Conservation (phyloP, 2,797 vertebrate species). For the Tachyglossus aculeatus region DNA sequence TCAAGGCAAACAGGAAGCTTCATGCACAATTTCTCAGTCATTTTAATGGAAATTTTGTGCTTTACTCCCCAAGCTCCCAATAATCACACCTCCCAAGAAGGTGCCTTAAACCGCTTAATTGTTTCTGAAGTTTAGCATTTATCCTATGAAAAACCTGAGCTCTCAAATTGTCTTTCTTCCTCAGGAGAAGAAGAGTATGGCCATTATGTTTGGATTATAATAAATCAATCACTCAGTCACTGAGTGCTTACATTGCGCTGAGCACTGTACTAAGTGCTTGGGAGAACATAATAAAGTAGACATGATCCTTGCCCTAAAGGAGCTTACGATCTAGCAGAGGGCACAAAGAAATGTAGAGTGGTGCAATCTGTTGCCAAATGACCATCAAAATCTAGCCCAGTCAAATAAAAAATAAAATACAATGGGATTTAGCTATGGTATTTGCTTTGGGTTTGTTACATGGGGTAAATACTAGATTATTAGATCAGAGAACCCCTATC, state of each 20-base stretch:
- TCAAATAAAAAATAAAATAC: constrained; percentile 16
- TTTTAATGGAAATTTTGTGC: constrained; percentile 55
- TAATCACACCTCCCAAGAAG: constrained; percentile 47
- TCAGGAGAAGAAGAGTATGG: constrained; percentile 14
- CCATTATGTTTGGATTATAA: constrained; percentile 26
- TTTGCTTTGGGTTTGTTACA: no score
- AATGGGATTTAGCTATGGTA: no score
- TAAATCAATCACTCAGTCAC: no score
- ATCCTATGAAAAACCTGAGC: constrained; percentile 30
- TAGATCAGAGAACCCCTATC: no score
- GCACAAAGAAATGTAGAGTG: no score
- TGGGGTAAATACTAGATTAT: no score
- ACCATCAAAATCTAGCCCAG: constrained; percentile 8
- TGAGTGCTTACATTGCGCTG: no score
- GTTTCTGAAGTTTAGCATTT: constrained; percentile 47
- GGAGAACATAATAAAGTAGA: no score
- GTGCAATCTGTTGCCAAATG: constrained; percentile 7
- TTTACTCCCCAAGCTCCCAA: constrained; percentile 35
- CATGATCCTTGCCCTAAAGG: no score
- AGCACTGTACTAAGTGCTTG: no score
- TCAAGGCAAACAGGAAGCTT: constrained; percentile 44
- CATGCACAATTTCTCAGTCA: constrained; percentile 52
- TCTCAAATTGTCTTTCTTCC: constrained; percentile 28
- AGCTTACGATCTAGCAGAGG: no score
- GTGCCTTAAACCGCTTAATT: constrained; percentile 49